These are phyloP conservation scores for Distichodus sexfasciatus DNA, from an alignment of 2,797 vertebrate species.

Conservation along the genomic window DNA sequence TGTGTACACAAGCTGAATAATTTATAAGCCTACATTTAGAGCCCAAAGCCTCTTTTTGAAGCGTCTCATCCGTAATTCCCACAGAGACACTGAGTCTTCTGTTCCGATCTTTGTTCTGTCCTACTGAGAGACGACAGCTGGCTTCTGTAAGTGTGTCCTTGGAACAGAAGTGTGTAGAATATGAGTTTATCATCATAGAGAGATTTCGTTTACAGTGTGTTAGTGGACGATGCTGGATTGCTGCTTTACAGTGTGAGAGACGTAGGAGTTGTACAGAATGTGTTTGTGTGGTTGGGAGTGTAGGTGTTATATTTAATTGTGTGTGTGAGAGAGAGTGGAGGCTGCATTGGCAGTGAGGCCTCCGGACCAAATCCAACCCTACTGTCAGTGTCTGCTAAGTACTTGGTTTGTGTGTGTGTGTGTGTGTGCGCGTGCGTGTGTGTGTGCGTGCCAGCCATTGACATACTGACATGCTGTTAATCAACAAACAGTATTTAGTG, in stretches of 20 bases:
- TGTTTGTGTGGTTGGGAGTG: background rate
- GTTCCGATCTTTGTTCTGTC: conserved; percentile 12
- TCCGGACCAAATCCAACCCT: background rate
- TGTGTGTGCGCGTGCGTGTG: conserved; percentile 21
- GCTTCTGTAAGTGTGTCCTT: background rate
- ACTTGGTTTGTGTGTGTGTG: conserved; percentile 9
- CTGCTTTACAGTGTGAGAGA: background rate
- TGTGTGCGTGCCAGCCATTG: background rate
- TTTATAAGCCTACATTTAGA: conserved; percentile 39
- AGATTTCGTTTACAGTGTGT: background rate
- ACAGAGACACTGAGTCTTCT: conserved; percentile 16
- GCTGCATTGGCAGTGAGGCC: background rate
- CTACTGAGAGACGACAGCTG: background rate
- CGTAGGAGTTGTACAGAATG: background rate
- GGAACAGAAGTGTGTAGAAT: background rate
- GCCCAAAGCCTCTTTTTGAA: conserved; percentile 43
- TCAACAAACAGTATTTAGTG: conserved; percentile 7
- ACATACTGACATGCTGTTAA: conserved; percentile 8
- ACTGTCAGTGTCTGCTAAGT: conserved; percentile 14
- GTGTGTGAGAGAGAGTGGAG: background rate
- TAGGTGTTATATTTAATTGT: too few species aligned
- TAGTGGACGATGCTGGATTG: background rate
- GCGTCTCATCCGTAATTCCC: conserved; percentile 46
- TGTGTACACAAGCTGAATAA: conserved; percentile 48
- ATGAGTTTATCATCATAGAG: background rate